phyloP scores from a whole-genome alignment of 2,797 vertebrate species.

The Sebastes cheni region DNA sequence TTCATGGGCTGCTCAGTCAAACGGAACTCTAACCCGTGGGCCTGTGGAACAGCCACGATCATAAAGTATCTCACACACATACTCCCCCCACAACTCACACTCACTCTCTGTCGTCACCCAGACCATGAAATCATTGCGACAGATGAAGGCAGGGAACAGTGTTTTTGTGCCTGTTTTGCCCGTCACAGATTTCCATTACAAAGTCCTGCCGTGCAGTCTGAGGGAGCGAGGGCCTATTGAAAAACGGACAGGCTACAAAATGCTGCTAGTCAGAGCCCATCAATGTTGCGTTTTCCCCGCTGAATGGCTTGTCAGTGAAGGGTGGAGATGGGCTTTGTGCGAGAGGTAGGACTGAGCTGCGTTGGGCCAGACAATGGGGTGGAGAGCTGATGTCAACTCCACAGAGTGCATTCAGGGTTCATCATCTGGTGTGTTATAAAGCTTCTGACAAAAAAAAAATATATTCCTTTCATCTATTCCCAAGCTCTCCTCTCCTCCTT shows the following conservation, averaged over 20 bases:
- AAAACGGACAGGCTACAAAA: slow-evolving; percentile 76
- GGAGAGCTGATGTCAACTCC: slow-evolving; percentile 63
- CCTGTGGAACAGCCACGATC: slow-evolving; percentile 60
- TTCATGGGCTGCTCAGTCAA: slow-evolving; percentile 72
- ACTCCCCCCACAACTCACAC: slow-evolving; percentile 30
- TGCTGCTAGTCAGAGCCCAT: slow-evolving; percentile 74
- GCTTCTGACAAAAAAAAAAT: slow-evolving; percentile 33
- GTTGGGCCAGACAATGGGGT: slow-evolving; percentile 71
- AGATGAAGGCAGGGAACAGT: slow-evolving; percentile 78
- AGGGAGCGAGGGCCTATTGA: slow-evolving; percentile 69
- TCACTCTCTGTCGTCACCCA: slow-evolving; percentile 54
- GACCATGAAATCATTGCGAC: slow-evolving; percentile 77
- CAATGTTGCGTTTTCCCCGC: slow-evolving; percentile 64
- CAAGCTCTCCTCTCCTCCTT: slow-evolving; percentile 36
- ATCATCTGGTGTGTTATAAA: slow-evolving; percentile 64
- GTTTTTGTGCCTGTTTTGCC: slow-evolving; percentile 76
- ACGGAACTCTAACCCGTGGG: slow-evolving; percentile 71
- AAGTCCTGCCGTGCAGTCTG: slow-evolving; percentile 75
- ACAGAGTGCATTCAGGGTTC: slow-evolving; percentile 75
- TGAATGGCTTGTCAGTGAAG: slow-evolving; percentile 71
- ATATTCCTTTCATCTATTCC: slow-evolving; percentile 61
- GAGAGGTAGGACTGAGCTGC: slow-evolving; percentile 54
- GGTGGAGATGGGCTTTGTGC: slow-evolving; percentile 72
- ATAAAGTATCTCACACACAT: slow-evolving; percentile 65
- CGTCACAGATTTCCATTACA: slow-evolving; percentile 81